Conservation (phyloP, 2,888 invertebrate genomes). For the Parnassius smintheus region DNA sequence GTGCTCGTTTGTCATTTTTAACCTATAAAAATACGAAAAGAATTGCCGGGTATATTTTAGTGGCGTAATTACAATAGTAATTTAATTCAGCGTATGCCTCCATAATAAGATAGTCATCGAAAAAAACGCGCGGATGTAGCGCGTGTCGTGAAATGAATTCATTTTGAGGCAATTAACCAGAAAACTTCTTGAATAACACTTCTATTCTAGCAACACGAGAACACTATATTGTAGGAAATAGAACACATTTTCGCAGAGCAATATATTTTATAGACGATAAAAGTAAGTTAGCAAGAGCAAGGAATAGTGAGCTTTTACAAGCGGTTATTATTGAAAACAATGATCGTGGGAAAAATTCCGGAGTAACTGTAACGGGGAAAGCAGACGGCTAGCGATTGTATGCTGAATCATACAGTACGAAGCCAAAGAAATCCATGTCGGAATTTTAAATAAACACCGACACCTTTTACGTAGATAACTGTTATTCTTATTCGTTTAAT, state of each 20-base stretch:
- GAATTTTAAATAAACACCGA: constrained; percentile 5
- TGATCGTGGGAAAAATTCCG: constrained; percentile 67
- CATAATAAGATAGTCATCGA: constrained; percentile 25
- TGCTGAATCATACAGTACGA: constrained; percentile 39
- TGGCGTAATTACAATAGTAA: too few species aligned
- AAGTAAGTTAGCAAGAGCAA: constrained; percentile 31
- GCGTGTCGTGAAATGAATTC: constrained; percentile 43
- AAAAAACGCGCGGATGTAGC: constrained; percentile 40
- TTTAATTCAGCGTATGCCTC: constrained; percentile 9
- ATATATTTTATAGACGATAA: neutral
- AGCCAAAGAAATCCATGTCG: constrained; percentile 11
- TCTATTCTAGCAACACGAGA: constrained; percentile 1
- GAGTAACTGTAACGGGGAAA: constrained; percentile 59
- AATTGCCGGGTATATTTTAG: too few species aligned
- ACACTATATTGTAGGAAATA: constrained; percentile 18
- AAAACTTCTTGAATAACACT: constrained; percentile 22
- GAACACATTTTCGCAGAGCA: constrained; percentile 22
- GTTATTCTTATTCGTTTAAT: too few species aligned
- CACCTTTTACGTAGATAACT: too few species aligned
- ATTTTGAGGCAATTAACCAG: constrained; percentile 39
- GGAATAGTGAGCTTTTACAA: constrained; percentile 40
- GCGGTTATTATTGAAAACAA: constrained; percentile 52
- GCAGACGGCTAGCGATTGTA: constrained; percentile 55
- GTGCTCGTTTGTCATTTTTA: too few species aligned
- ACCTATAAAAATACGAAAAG: neutral